Base-by-base conservation (phyloP, 1,140 invertebrate genomes). In the Helicoverpa zea region DNA sequence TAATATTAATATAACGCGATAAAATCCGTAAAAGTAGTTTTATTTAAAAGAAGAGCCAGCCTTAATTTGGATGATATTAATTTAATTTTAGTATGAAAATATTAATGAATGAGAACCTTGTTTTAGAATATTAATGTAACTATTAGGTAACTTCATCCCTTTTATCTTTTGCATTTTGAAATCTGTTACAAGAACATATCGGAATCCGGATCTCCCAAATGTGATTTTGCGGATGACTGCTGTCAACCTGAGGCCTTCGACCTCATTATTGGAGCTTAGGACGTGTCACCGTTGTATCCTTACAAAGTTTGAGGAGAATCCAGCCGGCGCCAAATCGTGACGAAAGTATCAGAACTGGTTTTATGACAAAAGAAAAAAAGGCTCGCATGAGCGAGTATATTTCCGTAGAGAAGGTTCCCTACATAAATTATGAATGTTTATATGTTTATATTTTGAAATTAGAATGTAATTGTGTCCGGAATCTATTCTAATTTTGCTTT, bases 231-330 rank as follows among this genome's bases (percentile, higher is more conserved):
- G 49, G 43, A 54, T 70, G 30, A 70, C 18, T 70, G 12, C 66
- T 70, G 12, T 12, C 66, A 70, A n/a, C 18, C 5, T 70, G 16
- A 64, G 66, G 66, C 66, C 49, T 47, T 70, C 54, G 66, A 70
- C 66, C 66, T 13, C 4, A 13, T 23, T 18, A 5, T 4, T 16
- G 29, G 9, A 64, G 13, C 16, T 12, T 13, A 16, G 11, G 49
- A 52, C 3, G 23, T 54, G 49, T 70, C 49, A 29, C 49, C 11
- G 11, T 30, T 52, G 11, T 14, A 13, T 13, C 66, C 23, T 30
- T 52, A 23, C 47, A 29, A 23, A 51, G 16, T 10, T 29, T 70
- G 5, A 51, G 10, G 64, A 49, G 35, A 49, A 51, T 68, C 64
- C 64, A 3, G 16, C 11, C 43, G 16, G 7, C 43, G 35, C 29